Evolutionary conservation across 92 coral and sea anemone genomes (phyloP), one percentile per base, ranked within the genome.

Genomic region (Porites evermanni): DNA sequence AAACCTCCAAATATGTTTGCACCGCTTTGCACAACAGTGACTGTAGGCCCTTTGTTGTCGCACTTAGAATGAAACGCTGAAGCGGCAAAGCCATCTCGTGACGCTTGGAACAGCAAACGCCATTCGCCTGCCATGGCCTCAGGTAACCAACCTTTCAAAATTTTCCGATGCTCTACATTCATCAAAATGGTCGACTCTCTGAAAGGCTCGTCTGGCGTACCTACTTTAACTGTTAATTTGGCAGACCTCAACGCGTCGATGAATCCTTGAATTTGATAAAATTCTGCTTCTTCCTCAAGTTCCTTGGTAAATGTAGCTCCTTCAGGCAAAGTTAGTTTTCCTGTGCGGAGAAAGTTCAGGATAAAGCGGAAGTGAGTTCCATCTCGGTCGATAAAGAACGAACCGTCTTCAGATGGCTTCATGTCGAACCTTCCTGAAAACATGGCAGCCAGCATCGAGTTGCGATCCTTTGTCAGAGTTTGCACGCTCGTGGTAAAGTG

Each of bases 31-130:
- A 91, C 50, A 72, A 91, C 84, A 19, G 80, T 80, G 18, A 91
- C 69, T 1, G 91, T 91, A 38, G 94, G 88, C 1, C 94, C 91
- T 61, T 87, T 91, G 21, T 84, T 73, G 74, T 91, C 94, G 68
- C 94, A 91, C 32, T 56, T 72, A 53, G 86, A 13, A 64, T 91
- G 94, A 77, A 91, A 91, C 61, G 81, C 54, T 64, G 56, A 10
- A 50, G 85, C 38, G 2, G 86, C 47, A 70, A 89, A 91, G 38
- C 94, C 89, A 50, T 91, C 63, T 16, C 8, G 54, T 8, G 94
- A 80, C 6, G 84, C 94, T 13, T 91, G 91, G 72, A 87, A 87
- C 79, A 86, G 38, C 72, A 91, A 77, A 53, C 64, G 64, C 53
- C 72, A 71, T 52, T 79, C 69, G n/a, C 66, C 89, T 5, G 63